Percentiles rank a stretch among this genome's conserved stretches.
Conservation (phyloP, 2,888 invertebrate genomes). For the Dolichopus griseipennis region DNA sequence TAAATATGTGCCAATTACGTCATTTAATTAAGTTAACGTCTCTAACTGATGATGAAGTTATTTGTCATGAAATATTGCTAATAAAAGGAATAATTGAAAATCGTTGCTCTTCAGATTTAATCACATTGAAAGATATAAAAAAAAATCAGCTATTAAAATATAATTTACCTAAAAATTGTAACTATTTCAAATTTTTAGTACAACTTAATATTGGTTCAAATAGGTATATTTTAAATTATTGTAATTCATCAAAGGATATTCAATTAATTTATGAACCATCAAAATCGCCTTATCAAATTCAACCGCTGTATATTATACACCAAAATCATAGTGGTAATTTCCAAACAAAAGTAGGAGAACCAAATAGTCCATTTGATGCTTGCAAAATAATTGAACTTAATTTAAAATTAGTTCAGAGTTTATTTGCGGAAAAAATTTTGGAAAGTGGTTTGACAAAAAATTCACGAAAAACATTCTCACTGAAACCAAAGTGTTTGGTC, state of each 20-base stretch:
- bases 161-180: conserved; percentile 25
- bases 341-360: conserved; percentile 47
- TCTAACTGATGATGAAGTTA: conserved; percentile 29
- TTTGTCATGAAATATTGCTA: conserved; percentile 34
- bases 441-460: conserved; percentile 60
- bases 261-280: conserved; percentile 21
- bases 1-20: conserved; percentile 21
- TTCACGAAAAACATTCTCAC: conserved; percentile 65
- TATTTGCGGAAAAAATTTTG: conserved; percentile 78
- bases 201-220: conserved; percentile 24
- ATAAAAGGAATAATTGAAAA: conserved; percentile 34
- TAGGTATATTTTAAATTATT: conserved; percentile 24
- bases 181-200: conserved; percentile 36
- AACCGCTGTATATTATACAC: conserved; percentile 75
- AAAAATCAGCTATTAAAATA: conserved; percentile 11
- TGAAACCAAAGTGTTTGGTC: conserved; percentile 64
- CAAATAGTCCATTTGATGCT: conserved; percentile 54
- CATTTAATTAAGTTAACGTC: conserved; percentile 31
- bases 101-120: conserved; percentile 22
- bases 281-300: conserved; percentile 25
- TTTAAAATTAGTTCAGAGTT: conserved; percentile 70
- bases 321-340: conserved; percentile 70
- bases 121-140: conserved; percentile 11
- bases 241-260: conserved; percentile 23
- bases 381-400: conserved; percentile 66